Conservation (phyloP, 1,140 invertebrate genomes). For the Magallana gigas region DNA sequence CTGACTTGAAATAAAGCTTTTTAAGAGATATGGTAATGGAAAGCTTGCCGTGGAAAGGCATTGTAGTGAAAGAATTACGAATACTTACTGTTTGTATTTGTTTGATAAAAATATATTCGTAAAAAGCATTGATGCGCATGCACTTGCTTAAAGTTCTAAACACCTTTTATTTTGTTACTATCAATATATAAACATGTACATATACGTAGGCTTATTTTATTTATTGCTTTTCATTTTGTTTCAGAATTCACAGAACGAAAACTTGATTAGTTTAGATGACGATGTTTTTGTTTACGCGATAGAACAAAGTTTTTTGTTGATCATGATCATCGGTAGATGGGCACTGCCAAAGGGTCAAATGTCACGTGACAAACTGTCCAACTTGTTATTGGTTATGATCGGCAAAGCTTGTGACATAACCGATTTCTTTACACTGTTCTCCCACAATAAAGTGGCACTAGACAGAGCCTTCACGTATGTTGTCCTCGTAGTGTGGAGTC, state of each 20-base stretch:
- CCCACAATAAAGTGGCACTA: conserved; percentile 50
- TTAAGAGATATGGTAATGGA: too few relatives aligned
- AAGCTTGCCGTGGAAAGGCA: too few relatives aligned
- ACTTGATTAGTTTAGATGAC: neutral
- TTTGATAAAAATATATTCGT: too few relatives aligned
- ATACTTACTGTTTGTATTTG: too few relatives aligned
- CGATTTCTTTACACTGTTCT: conserved; percentile 94
- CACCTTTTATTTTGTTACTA: too few relatives aligned
- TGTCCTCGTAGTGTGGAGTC: conserved; percentile 43
- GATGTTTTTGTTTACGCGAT: conserved; percentile 80
- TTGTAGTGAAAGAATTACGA: too few relatives aligned
- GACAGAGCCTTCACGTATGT: conserved; percentile 24
- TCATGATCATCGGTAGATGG: conserved; percentile 91
- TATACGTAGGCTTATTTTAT: too few relatives aligned
- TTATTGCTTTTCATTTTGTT: too few relatives aligned
- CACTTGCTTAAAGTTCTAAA: too few relatives aligned
- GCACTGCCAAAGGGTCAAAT: conserved; percentile 92
- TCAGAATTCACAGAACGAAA: neutral
- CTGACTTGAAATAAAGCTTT: too few relatives aligned
- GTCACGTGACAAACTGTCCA: conserved; percentile 92
- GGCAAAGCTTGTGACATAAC: conserved; percentile 93
- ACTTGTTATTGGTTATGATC: conserved; percentile 87
- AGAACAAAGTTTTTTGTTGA: conserved; percentile 89
- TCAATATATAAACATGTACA: too few relatives aligned
- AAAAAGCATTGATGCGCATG: too few relatives aligned